Base-by-base conservation (phyloP, 2,888 invertebrate species). In the Lithophane leautieri region DNA sequence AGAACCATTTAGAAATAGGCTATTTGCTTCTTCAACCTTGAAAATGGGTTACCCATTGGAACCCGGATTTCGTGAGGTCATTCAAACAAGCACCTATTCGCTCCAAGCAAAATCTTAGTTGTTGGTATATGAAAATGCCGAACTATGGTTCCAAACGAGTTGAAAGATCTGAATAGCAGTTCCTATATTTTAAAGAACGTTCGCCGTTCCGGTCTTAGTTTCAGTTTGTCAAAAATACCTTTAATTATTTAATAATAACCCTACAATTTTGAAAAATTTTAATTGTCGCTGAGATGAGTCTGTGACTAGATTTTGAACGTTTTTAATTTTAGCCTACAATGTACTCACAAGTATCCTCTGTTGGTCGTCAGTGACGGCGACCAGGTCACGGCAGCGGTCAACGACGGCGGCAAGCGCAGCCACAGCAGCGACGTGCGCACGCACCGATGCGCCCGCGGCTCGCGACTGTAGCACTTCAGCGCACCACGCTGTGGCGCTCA, bases 291-390 rank as follows among this genome's bases (percentile, higher is more conserved):
- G 8, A 50, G 50, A 19, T 50, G 19, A 50, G 19, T 2, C 19
- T 50, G 19, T 6, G 19, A 50, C 50, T 22, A 22, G 7, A 8
- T 50, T 50, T 50, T 19, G 50, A 19, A 50, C 19, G 19, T 19
- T 50, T 22, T 50, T 8, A 50, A 50, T 50, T 19, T 22, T 50
- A 9, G 50, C 19, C 3, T 22, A 9, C 50, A 22, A 22, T 54
- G 0, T 50, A 78, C 94, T 94, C 90, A 98, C 98, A 97, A 98
- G 98, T 93, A 99, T 97, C 94, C 98, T 97, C 91, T 98, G 98
- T 89, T 98, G 97, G 90, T 98, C 98, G 93, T 99, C 98, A 34
- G 99, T 98, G 86, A 99, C 97, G 87, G 99, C 98, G 28, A 99
- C 97, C 86, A 99, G 97, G 93, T 99, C 99, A 77, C 97, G 97